phyloP scores from a whole-genome alignment of 2,113 vertebrate species.

The Engystomops pustulosus region DNA sequence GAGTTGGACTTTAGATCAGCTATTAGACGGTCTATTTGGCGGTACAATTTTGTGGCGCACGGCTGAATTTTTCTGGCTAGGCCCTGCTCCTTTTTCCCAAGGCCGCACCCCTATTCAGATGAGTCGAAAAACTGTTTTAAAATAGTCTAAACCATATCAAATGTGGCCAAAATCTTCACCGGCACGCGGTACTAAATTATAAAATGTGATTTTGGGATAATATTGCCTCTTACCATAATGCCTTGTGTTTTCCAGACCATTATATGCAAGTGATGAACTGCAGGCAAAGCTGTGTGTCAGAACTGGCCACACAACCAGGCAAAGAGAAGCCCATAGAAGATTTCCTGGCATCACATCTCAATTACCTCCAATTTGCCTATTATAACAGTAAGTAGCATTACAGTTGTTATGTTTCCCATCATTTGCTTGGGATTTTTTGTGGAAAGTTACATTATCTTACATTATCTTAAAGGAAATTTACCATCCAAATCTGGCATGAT shows the following conservation, averaged over 20 bases:
- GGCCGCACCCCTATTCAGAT: no score
- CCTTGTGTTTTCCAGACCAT: constrained; percentile 80
- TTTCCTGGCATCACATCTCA: constrained; percentile 90
- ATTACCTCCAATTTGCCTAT: constrained; percentile 97
- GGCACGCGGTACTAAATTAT: background rate
- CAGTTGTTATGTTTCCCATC: background rate
- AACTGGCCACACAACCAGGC: constrained; percentile 82
- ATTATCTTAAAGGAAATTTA: no score
- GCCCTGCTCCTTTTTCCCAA: no score
- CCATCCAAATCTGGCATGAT: no score
- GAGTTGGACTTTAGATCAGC: no score
- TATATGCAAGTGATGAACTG: constrained; percentile 91
- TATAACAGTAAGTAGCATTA: constrained; percentile 85
- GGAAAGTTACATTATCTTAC: no score
- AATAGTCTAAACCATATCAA: no score
- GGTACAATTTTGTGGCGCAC: no score
- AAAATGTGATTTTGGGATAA: accelerated
- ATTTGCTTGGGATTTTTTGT: background rate
- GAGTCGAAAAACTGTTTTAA: no score
- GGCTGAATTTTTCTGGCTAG: no score
- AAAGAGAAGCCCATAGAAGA: constrained; percentile 87
- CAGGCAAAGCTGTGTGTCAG: constrained; percentile 87
- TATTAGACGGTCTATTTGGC: no score
- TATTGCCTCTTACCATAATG: background rate
- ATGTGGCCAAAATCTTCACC: no score